Evolutionary conservation across 2,888 invertebrate genomes (phyloP).

Genomic region (Drosophila lutescens): DNA sequence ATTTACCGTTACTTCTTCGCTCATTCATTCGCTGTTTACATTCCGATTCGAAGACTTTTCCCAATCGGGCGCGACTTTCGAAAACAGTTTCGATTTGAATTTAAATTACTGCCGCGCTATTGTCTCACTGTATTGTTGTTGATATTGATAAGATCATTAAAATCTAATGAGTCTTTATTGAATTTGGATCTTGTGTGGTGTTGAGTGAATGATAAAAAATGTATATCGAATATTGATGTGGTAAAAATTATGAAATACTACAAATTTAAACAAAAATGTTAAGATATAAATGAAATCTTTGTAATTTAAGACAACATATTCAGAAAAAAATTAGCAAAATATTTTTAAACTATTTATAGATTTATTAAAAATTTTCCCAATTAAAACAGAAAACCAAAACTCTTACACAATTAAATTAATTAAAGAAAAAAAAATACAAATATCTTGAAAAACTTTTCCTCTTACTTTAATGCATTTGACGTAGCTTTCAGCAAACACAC

Average conservation of each 20-base stretch:
- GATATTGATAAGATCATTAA: not conserved
- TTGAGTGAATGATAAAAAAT: not conserved
- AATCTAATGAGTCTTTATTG: not conserved
- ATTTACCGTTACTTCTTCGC: constrained; percentile 80
- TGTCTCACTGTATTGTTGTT: not conserved
- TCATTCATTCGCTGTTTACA: constrained; percentile 81
- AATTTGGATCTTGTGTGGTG: not conserved
- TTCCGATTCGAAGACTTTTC: constrained; percentile 62
- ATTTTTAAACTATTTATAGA: too few relatives aligned
- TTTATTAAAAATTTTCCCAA: too few relatives aligned
- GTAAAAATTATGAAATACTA: too few relatives aligned
- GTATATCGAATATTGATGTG: too few relatives aligned
- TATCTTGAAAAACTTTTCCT: not conserved
- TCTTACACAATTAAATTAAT: too few relatives aligned
- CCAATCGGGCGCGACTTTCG: constrained; percentile 34
- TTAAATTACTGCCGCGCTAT: not conserved
- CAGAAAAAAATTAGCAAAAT: too few relatives aligned
- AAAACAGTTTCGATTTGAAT: constrained; percentile 8
- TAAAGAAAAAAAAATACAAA: too few relatives aligned
- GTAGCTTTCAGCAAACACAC: not conserved
- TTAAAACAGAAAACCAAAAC: too few relatives aligned
- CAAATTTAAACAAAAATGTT: too few relatives aligned
- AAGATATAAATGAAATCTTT: too few relatives aligned
- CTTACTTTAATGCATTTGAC: not conserved
- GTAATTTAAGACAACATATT: too few relatives aligned